Evolutionary conservation across 1,140 invertebrate genomes (phyloP), one percentile per base, ranked within the genome.

Genomic region (Hycleus cichorii): DNA sequence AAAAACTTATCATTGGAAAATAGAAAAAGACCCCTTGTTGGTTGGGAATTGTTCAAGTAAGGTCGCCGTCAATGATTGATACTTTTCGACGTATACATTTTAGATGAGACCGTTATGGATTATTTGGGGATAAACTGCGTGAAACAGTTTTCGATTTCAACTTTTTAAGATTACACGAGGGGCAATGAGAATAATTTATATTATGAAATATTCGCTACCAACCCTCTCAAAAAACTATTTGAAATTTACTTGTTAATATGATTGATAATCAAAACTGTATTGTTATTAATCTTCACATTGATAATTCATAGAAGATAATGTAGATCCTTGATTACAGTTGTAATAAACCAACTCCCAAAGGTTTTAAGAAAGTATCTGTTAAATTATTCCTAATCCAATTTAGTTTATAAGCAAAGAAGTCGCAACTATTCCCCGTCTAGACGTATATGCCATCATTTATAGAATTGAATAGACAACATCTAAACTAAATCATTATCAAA

Each of bases 311-410:
- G 18, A 39, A 53, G 48, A 59, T 54, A 53, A 53, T 49, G 27
- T 45, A 60, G 46, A 38, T 18, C 25, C 11, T 55, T 59, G 52
- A 55, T 60, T 60, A 60, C 43, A 40, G 47, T 50, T 49, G 58
- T 55, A 54, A 60, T 57, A 52, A 60, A 39, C 40, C 42, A 45
- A 57, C 39, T 60, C 54, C 49, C 54, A 12, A 26, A 49, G 38
- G 59, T 40, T 60, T 57, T 42, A 52, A 60, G 59, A 60, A 60
- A 56, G 53, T 60, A 60, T 60, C 59, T 60, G 52, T 60, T 60
- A 53, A 60, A 60, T 60, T 60, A 60, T 60, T 60, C 59, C 9
- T 57, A 60, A 60, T 60, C 53, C 54, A 60, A 60, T 60, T 32
- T 60, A 60, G 40, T 25, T 9, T 11, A 53, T 42, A 47, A 51